Conservation (phyloP, 2,888 invertebrate species). For the Nineta flava region DNA sequence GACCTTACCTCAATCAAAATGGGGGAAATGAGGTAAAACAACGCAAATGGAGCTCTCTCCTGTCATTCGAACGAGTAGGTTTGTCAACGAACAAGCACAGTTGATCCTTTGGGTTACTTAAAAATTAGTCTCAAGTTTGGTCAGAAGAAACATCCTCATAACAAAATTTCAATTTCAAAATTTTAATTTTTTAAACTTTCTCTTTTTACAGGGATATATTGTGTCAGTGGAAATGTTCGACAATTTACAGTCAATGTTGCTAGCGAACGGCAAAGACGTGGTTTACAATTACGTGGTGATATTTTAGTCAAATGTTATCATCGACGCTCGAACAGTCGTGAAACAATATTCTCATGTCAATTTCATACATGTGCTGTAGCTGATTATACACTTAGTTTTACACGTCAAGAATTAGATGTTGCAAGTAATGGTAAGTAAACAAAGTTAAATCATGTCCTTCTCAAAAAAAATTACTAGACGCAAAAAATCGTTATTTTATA, state of each 20-base stretch:
- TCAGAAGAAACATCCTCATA: too few relatives aligned
- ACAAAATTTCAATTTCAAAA: too few relatives aligned
- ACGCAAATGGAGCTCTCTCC: too few relatives aligned
- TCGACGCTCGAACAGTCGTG: constrained; percentile 35
- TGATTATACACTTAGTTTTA: constrained; percentile 69
- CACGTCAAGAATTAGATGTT: constrained; percentile 72
- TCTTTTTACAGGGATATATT: constrained; percentile 41
- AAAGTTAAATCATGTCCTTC: too few relatives aligned
- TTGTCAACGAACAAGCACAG: too few relatives aligned
- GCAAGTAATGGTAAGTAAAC: constrained; percentile 54
- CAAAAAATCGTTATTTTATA: background rate
- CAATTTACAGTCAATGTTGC: constrained; percentile 56
- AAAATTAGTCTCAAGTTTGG: too few relatives aligned
- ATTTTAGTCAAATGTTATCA: constrained; percentile 84
- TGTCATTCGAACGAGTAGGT: too few relatives aligned
- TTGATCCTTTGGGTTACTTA: too few relatives aligned
- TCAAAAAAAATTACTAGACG: background rate
- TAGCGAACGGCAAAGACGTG: constrained; percentile 39
- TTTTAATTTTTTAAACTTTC: constrained; percentile 9
- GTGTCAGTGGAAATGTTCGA: constrained; percentile 44
- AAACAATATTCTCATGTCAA: constrained; percentile 74
- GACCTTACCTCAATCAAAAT: too few relatives aligned
- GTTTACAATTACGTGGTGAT: constrained; percentile 71
- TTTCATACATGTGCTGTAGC: constrained; percentile 90
- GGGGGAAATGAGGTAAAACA: too few relatives aligned